phyloP scores from a whole-genome alignment of 2,797 vertebrate species.

The Neostethus bicornis region DNA sequence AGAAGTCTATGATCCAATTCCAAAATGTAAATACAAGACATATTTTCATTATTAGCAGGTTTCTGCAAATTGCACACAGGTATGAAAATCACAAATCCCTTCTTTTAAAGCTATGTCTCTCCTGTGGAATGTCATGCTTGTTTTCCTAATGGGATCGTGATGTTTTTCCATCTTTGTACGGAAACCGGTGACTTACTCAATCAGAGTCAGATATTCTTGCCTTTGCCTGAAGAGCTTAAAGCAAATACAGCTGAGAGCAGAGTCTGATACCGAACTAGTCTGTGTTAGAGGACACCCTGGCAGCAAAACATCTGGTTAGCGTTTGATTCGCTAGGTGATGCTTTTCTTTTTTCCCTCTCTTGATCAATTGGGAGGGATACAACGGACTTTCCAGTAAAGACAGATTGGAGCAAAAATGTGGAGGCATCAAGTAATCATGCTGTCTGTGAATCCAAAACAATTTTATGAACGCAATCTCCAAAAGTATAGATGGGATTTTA shows the following conservation, averaged over 20 bases:
- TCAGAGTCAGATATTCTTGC: slow-evolving; percentile 56
- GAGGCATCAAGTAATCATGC: too few relatives aligned
- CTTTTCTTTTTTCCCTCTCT: slow-evolving; percentile 51
- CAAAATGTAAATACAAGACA: slow-evolving; percentile 44
- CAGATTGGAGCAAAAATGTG: slow-evolving; percentile 41
- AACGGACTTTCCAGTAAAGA: slow-evolving; percentile 61
- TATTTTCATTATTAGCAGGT: slow-evolving; percentile 59
- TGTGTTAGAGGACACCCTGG: slow-evolving; percentile 58
- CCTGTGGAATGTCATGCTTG: slow-evolving; percentile 60
- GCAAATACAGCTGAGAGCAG: slow-evolving; percentile 49
- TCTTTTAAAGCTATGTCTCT: slow-evolving; percentile 22
- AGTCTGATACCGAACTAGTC: slow-evolving; percentile 45
- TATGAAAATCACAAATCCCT: slow-evolving; percentile 61
- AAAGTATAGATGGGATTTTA: too few relatives aligned
- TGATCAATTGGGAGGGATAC: slow-evolving; percentile 35
- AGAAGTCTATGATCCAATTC: slow-evolving; percentile 45
- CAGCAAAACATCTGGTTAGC: slow-evolving; percentile 76
- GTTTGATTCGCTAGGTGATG: slow-evolving; percentile 64
- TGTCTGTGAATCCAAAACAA: too few relatives aligned
- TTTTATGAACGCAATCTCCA: too few relatives aligned
- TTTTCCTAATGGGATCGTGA: slow-evolving; percentile 52
- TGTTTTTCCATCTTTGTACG: slow-evolving; percentile 59
- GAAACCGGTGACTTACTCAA: slow-evolving; percentile 66
- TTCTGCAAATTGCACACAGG: slow-evolving; percentile 58
- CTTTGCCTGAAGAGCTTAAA: slow-evolving; percentile 41